A percentile compares a stretch with the other conserved stretches of the same genome.
Evolutionary conservation across 2,888 invertebrate species (phyloP).

Genomic region (Halictus ligatus): DNA sequence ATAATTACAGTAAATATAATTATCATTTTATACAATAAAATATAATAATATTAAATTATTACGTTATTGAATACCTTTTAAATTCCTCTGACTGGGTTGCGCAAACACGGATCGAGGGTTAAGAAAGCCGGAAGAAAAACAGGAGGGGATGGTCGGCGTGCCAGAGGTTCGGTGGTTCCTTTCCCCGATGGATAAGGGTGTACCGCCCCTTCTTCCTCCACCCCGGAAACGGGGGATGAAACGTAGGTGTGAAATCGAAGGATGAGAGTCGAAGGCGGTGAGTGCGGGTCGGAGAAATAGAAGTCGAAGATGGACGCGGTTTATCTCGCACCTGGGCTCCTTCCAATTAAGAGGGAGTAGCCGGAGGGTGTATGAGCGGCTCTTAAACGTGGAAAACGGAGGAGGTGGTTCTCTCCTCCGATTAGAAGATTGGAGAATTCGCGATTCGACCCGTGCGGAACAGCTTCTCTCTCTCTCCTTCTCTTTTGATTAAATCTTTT

Average conservation of each 20-base stretch:
- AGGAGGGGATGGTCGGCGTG: slow-evolving; percentile 37
- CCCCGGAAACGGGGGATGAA: slow-evolving; percentile 19
- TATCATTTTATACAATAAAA: too few relatives aligned
- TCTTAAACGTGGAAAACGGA: slow-evolving; percentile 40
- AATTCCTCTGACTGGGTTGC: not conserved
- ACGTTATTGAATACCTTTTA: too few relatives aligned
- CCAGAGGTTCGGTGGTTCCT: slow-evolving; percentile 51
- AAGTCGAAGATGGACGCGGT: slow-evolving; percentile 62
- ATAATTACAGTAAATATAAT: too few relatives aligned
- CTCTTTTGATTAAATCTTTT: slow-evolving; percentile 17
- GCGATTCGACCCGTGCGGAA: not conserved
- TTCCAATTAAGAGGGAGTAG: slow-evolving; percentile 68
- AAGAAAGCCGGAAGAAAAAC: slow-evolving; percentile 63
- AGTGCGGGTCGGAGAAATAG: slow-evolving; percentile 56
- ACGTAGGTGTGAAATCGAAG: slow-evolving; percentile 73
- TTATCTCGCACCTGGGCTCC: slow-evolving; percentile 71
- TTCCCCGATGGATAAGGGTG: slow-evolving; percentile 73
- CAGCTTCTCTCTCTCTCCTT: not conserved
- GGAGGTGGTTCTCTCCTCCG: slow-evolving; percentile 28
- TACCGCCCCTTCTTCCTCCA: slow-evolving; percentile 21
- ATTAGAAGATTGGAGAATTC: slow-evolving; percentile 39
- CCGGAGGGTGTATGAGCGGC: slow-evolving; percentile 40
- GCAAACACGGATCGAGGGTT: slow-evolving; percentile 23
- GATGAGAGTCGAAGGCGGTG: slow-evolving; percentile 42
- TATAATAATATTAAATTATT: too few relatives aligned